Evolutionary conservation across 2,888 invertebrate species (phyloP), one percentile per base, ranked within the genome.

Genomic region (Melipona beecheii): DNA sequence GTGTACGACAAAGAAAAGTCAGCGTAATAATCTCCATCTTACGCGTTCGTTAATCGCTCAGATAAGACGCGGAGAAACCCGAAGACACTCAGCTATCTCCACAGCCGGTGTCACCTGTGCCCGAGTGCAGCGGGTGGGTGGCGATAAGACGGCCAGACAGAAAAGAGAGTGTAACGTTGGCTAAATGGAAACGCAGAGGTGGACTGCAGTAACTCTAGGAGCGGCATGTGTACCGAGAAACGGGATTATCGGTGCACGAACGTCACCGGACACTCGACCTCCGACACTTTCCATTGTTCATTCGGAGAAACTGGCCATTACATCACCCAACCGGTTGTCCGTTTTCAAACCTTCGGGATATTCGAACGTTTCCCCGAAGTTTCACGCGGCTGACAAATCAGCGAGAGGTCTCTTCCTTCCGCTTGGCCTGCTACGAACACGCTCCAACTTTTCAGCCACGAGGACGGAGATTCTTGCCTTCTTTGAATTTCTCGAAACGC

Each of bases 131-230:
- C 79, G 85, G 81, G 87, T 87, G 81, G 81, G 50, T 81, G 4
- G 3, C 62, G 85, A 87, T 86, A 84, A 84, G 60, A 66, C 49
- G 58, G 15, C 17, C 56, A 43, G 43, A 81, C 64, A 80, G 75
- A 76, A 73, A 81, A 66, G 62, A 24, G 62, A 75, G 87, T 77
- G 78, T 87, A 83, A 60, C 77, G 83, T 87, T 87, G 87, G 78
- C 86, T 70, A 87, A 87, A 86, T 73, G 80, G 78, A 84, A 84
- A 81, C 82, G 62, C 49, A 24, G 66, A 36, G 72, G 66, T 77
- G 50, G 54, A 43, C 13, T 24, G 50, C 36, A 68, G 81, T 77
- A 81, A 81, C 49, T 24, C 36, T 58, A 81, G 83, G 70, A 68
- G 70, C 72, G 60, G 31, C 71, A 60, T 52, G 60, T 71, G 65